These are phyloP conservation scores for Opisthograptis luteolata DNA, from an alignment of 2,888 invertebrate species.

Conservation along the genomic window DNA sequence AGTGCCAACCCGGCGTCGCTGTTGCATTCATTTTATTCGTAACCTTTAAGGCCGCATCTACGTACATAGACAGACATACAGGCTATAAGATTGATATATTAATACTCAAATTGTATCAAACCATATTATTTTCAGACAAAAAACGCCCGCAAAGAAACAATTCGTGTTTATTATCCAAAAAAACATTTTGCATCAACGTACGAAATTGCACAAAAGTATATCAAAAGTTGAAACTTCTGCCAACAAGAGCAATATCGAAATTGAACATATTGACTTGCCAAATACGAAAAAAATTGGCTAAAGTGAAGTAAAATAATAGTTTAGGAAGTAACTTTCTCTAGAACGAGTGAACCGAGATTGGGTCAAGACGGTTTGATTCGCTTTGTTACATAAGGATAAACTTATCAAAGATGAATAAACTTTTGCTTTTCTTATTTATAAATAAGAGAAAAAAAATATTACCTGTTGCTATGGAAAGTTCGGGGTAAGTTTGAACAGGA, in stretches of 20 bases:
- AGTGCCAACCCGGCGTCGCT: slow-evolving; percentile 54
- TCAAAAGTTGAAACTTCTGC: slow-evolving; percentile 14
- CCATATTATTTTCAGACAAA: not conserved
- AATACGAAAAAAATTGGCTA: slow-evolving; percentile 20
- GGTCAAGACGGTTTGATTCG: slow-evolving; percentile 22
- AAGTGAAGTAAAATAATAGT: slow-evolving; percentile 16
- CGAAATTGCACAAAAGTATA: slow-evolving; percentile 25
- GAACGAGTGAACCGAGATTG: slow-evolving; percentile 20
- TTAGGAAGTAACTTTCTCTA: slow-evolving; percentile 23
- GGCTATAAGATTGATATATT: not conserved
- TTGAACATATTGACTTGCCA: slow-evolving; percentile 14
- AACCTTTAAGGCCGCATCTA: slow-evolving; percentile 47
- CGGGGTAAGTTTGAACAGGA: slow-evolving; percentile 6
- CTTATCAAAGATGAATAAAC: not conserved
- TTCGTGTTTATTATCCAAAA: not conserved
- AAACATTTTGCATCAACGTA: slow-evolving; percentile 20
- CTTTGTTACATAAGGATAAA: slow-evolving; percentile 16
- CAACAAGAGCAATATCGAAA: slow-evolving; percentile 13
- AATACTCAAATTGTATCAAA: not conserved
- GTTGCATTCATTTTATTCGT: slow-evolving; percentile 59
- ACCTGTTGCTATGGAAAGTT: slow-evolving; percentile 21
- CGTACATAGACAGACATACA: slow-evolving; percentile 13
- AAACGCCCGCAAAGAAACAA: not conserved
- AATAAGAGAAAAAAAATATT: not conserved
- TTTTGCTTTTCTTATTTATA: not conserved